Percentiles rank a stretch among this genome's conserved stretches.
Evolutionary conservation across 2,888 invertebrate genomes (phyloP).

Genomic region (Andrena bucephala): DNA sequence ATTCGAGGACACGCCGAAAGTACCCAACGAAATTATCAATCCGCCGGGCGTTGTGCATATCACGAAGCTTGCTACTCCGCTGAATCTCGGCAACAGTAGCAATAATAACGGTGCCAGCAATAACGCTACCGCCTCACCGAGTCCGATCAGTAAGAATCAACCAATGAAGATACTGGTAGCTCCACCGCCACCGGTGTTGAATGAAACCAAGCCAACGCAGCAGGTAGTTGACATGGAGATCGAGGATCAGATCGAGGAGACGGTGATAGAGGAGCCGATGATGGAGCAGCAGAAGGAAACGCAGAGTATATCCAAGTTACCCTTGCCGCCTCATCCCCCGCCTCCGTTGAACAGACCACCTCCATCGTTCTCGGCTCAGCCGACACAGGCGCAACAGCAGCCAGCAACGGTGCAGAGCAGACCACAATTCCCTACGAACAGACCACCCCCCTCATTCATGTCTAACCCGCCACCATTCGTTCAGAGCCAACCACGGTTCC

Average conservation of each 20-base stretch:
- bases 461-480: slow-evolving; percentile 76
- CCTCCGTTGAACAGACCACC: slow-evolving; percentile 73
- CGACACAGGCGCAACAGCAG: slow-evolving; percentile 42
- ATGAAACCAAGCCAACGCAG: slow-evolving; percentile 77
- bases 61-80: slow-evolving; percentile 82
- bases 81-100: slow-evolving; percentile 65
- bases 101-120: neutral
- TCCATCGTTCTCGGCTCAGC: slow-evolving; percentile 71
- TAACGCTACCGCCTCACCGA: neutral
- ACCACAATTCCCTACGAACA: slow-evolving; percentile 75
- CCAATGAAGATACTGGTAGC: slow-evolving; percentile 83
- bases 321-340: slow-evolving; percentile 68
- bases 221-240: slow-evolving; percentile 84
- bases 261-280: slow-evolving; percentile 80
- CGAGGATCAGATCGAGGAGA: slow-evolving; percentile 82
- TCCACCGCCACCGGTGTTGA: slow-evolving; percentile 82
- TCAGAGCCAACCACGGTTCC: slow-evolving; percentile 69
- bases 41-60: slow-evolving; percentile 84
- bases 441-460: slow-evolving; percentile 79
- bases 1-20: slow-evolving; percentile 83
- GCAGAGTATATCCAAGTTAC: slow-evolving; percentile 60
- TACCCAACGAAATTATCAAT: slow-evolving; percentile 83
- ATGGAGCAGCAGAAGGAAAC: slow-evolving; percentile 69
- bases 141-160: slow-evolving; percentile 64
- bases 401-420: slow-evolving; percentile 50